Conservation (phyloP, 2,888 invertebrate genomes). For the Agrotis segetum region DNA sequence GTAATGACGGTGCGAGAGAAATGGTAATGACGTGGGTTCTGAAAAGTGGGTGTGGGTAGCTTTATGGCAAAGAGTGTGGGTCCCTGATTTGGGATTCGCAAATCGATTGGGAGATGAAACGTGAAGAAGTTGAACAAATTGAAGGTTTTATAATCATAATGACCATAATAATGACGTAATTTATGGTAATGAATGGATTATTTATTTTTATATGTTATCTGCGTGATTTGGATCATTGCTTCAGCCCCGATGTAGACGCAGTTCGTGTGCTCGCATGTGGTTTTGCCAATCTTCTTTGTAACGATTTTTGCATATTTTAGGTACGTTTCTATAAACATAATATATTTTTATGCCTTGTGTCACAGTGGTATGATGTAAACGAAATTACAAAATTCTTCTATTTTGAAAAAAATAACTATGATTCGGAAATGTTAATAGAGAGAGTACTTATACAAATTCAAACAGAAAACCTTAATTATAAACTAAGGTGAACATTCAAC, state of each 20-base stretch:
- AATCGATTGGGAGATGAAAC: neutral
- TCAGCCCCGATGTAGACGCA: too few relatives aligned
- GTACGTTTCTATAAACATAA: too few relatives aligned
- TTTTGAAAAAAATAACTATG: too few relatives aligned
- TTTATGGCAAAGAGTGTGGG: slow-evolving; percentile 1
- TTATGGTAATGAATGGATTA: too few relatives aligned
- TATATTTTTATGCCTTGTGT: neutral
- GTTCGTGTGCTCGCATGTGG: too few relatives aligned
- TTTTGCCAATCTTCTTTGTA: too few relatives aligned
- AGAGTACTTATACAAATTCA: neutral
- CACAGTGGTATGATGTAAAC: too few relatives aligned
- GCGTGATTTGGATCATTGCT: too few relatives aligned
- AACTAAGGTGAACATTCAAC: slow-evolving; percentile 27
- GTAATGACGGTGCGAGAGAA: slow-evolving; percentile 52
- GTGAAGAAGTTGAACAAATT: neutral
- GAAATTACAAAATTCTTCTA: too few relatives aligned
- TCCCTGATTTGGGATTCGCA: slow-evolving; percentile 1
- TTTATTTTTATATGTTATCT: too few relatives aligned
- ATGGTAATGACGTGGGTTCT: slow-evolving; percentile 47
- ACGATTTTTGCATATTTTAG: too few relatives aligned
- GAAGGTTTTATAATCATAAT: neutral
- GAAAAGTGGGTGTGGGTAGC: neutral
- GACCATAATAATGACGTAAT: too few relatives aligned
- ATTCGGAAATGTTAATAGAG: neutral
- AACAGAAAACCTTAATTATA: neutral